Evolutionary conservation across 2,113 vertebrate genomes (phyloP).

Genomic region (Phainopepla nitens): DNA sequence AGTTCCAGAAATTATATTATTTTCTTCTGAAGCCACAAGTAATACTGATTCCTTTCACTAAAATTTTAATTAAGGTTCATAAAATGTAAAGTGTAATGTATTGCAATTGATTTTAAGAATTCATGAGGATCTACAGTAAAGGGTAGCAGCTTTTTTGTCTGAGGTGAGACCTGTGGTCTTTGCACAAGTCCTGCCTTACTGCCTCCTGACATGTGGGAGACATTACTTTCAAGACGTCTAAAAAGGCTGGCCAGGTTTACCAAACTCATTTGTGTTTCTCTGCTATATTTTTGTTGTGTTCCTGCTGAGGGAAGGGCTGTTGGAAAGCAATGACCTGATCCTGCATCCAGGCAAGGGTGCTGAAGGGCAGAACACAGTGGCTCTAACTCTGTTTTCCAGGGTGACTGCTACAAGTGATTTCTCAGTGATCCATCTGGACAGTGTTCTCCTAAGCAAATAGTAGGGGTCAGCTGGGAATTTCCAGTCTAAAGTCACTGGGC

Average conservation of each 20-base stretch:
- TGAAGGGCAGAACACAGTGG: accelerated
- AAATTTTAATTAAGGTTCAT: not conserved
- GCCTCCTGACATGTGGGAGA: not conserved
- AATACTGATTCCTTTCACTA: not conserved
- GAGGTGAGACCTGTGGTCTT: not conserved
- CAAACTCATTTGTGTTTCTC: not conserved
- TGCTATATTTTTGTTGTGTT: not conserved
- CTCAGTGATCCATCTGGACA: not conserved
- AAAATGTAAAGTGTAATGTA: not conserved
- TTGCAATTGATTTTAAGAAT: not conserved
- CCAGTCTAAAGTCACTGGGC: not conserved
- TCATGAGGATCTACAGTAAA: not conserved
- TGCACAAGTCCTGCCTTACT: not conserved
- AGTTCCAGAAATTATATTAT: not conserved
- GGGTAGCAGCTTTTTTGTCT: not conserved
- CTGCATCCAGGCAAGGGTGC: accelerated
- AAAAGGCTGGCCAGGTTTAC: not conserved
- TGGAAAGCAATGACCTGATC: not conserved
- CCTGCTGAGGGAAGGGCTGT: not conserved
- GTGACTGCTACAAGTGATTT: not conserved
- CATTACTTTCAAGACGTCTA: not conserved
- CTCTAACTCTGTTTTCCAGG: not conserved
- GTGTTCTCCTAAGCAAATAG: not conserved
- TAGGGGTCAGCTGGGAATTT: not conserved
- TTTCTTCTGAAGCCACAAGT: not conserved